Percentiles rank a stretch among this genome's conserved stretches.
phyloP scores from a whole-genome alignment of 2,797 vertebrate species.

The Alauda arvensis region DNA sequence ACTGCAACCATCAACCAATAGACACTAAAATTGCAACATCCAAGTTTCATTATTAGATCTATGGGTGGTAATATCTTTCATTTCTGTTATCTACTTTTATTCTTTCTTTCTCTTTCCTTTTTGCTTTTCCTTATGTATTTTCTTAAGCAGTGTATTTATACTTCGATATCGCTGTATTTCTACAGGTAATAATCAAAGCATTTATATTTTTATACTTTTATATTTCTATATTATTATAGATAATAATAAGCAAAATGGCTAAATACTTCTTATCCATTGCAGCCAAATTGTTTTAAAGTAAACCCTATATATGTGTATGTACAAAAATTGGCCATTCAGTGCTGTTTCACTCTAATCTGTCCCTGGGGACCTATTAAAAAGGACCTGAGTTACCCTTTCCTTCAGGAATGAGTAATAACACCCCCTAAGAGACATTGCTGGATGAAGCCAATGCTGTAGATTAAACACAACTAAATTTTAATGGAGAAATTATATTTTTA shows the following conservation, averaged over 20 bases:
- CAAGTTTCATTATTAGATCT: not conserved
- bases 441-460: not conserved
- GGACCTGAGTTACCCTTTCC: not conserved
- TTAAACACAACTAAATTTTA: not conserved
- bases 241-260: not conserved
- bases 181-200: not conserved
- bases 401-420: accelerated
- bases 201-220: not conserved
- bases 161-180: not conserved
- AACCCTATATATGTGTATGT: not conserved
- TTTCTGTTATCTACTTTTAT: not conserved
- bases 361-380: not conserved
- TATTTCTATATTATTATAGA: not conserved
- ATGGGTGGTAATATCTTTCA: accelerated
- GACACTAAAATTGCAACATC: no score
- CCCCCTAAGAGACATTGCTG: not conserved
- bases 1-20: not conserved
- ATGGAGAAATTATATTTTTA: not conserved
- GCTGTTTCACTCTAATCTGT: not conserved
- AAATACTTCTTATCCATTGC: not conserved
- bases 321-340: not conserved
- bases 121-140: not conserved
- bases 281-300: not conserved
- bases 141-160: no score
- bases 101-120: not conserved